Evolutionary conservation across 2,888 invertebrate species (phyloP).

Genomic region (Trachelus stipa): DNA sequence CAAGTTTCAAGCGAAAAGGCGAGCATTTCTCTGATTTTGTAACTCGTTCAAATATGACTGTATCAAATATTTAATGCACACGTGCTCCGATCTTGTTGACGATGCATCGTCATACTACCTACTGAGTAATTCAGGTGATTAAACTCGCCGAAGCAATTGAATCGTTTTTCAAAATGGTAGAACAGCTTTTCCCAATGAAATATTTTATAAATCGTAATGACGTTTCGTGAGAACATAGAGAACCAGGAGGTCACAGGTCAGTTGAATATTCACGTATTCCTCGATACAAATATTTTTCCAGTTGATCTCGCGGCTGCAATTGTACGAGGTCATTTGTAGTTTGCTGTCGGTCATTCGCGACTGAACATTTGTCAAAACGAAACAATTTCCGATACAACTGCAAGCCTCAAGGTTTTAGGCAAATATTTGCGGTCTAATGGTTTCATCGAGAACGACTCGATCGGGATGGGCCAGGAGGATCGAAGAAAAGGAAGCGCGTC

Average conservation of each 20-base stretch:
- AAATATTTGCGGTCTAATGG: background rate
- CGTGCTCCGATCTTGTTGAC: background rate
- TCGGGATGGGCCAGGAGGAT: background rate
- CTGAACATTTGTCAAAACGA: background rate
- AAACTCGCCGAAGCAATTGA: background rate
- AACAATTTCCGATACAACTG: background rate
- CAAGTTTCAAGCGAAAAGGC: background rate
- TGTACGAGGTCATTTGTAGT: background rate
- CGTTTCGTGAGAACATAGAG: background rate
- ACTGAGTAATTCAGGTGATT: background rate
- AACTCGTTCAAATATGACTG: too few species aligned
- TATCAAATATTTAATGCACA: background rate
- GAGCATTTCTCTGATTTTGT: too few species aligned
- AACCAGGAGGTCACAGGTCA: background rate
- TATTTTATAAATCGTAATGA: background rate
- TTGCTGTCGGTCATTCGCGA: background rate
- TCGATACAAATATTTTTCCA: background rate
- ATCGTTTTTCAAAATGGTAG: background rate
- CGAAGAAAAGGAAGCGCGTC: background rate
- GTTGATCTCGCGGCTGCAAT: background rate
- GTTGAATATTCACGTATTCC: background rate
- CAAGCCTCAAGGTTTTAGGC: background rate
- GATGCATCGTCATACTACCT: background rate
- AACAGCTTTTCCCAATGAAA: background rate
- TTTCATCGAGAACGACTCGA: background rate